These are phyloP conservation scores for Julus scanicus DNA, from an alignment of 2,888 invertebrate species.

Conservation along the genomic window DNA sequence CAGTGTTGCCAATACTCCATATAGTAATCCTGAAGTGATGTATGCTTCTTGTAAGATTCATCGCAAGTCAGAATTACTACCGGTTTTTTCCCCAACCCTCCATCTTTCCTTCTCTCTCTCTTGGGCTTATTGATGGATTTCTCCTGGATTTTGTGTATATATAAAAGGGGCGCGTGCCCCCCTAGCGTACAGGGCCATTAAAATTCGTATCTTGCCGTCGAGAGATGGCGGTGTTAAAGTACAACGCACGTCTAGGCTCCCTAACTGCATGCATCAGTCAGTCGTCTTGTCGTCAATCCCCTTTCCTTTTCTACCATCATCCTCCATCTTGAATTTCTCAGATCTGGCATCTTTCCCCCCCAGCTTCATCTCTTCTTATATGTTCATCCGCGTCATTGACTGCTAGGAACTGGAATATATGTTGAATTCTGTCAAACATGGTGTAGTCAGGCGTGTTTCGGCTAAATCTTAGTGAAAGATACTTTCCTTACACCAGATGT, in stretches of 20 bases:
- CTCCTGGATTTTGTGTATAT: slow-evolving; percentile 17
- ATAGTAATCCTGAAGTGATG: slow-evolving; percentile 22
- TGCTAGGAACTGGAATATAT: neutral
- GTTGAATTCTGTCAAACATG: neutral
- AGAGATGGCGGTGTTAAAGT: neutral
- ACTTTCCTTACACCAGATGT: neutral
- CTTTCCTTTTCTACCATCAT: neutral
- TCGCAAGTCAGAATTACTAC: neutral
- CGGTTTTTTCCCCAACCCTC: neutral
- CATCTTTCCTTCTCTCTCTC: neutral
- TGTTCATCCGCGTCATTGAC: neutral
- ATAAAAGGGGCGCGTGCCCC: neutral
- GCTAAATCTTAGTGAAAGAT: neutral
- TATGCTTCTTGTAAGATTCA: neutral
- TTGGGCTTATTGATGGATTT: slow-evolving; percentile 33
- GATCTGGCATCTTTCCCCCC: neutral
- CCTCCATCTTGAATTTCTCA: slow-evolving; percentile 27
- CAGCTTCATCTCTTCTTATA: neutral
- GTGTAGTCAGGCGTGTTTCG: slow-evolving; percentile 8
- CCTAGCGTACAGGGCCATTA: neutral
- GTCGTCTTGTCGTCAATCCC: neutral
- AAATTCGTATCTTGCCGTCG: slow-evolving; percentile 23
- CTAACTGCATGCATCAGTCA: neutral
- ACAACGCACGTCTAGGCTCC: neutral
- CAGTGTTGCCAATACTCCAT: neutral